A percentile compares a stretch with the other conserved stretches of the same genome.
phyloP scores from a whole-genome alignment of 1,140 invertebrate species.

The Caerostris darwini region DNA sequence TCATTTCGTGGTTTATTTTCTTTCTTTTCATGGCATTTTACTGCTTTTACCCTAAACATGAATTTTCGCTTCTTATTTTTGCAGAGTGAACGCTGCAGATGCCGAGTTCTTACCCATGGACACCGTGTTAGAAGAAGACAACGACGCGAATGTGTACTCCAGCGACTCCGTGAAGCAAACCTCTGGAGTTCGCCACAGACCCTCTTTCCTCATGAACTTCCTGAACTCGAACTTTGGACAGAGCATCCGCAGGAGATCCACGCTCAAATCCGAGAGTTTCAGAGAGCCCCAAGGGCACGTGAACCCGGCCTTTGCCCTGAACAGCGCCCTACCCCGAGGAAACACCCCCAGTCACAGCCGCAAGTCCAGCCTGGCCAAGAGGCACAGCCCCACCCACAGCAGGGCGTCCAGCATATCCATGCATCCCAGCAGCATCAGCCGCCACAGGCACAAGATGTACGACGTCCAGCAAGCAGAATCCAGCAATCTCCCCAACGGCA shows the following conservation, averaged over 20 bases:
- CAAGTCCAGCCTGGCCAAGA: conserved; percentile 56
- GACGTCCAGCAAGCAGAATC: conserved; percentile 66
- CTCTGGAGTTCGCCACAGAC: conserved; percentile 59
- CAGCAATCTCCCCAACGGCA: not conserved
- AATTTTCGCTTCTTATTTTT: not conserved
- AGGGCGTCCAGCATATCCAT: conserved; percentile 72
- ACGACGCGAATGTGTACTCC: conserved; percentile 74
- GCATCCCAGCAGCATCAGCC: conserved; percentile 65
- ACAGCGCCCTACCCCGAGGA: not conserved
- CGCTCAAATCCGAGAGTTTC: conserved; percentile 31
- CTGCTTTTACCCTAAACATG: too few relatives aligned
- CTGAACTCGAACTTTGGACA: conserved; percentile 57
- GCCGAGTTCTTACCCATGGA: conserved; percentile 79
- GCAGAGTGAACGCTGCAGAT: conserved; percentile 77
- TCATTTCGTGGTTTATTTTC: too few relatives aligned
- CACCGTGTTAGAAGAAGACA: conserved; percentile 78
- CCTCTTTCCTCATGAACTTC: conserved; percentile 69
- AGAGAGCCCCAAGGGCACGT: conserved; percentile 48
- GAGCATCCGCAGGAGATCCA: conserved; percentile 66
- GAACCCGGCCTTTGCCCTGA: conserved; percentile 53
- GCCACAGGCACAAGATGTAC: conserved; percentile 61
- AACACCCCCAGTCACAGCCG: conserved; percentile 47
- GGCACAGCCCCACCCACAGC: conserved; percentile 47
- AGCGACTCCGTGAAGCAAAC: conserved; percentile 65
- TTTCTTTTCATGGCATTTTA: too few relatives aligned